Base-by-base conservation (phyloP, 2,888 invertebrate genomes). In the Pilophorus perplexus region DNA sequence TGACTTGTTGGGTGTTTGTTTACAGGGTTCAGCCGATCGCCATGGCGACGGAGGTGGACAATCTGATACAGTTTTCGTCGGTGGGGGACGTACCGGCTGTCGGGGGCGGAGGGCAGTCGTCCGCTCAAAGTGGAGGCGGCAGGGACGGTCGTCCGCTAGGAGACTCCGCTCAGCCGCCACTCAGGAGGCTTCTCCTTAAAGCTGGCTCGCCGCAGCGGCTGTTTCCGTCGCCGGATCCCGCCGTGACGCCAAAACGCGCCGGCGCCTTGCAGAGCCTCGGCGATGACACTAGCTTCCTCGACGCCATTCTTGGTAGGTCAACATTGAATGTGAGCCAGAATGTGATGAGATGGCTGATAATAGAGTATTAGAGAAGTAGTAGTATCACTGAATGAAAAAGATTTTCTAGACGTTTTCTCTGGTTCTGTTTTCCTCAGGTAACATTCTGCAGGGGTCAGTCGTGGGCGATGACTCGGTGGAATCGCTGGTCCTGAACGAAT, bases 291-390 rank as follows among this genome's bases (percentile, higher is more conserved):
- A 22, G 33, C 46, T 33, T 66, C 27, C 27, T 52, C 40, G 66
- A 66, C 57, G 66, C 66, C n/a, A 66, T 66, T n/a, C 33, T 66
- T 8, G 50, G 55, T n/a, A n/a, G n/a, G n/a, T n/a, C n/a, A n/a
- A n/a, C n/a, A n/a, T n/a, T n/a, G n/a, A n/a, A n/a, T n/a, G n/a
- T n/a, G n/a, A n/a, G n/a, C n/a, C n/a, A n/a, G n/a, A n/a, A n/a
- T n/a, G n/a, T n/a, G n/a, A n/a, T n/a, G n/a, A n/a, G n/a, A n/a
- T n/a, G n/a, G n/a, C n/a, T n/a, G n/a, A n/a, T n/a, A n/a, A n/a
- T n/a, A n/a, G n/a, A n/a, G n/a, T n/a, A n/a, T n/a, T n/a, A n/a
- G n/a, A n/a, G n/a, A n/a, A n/a, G n/a, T n/a, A n/a, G n/a, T n/a
- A n/a, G n/a, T n/a, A n/a, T n/a, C n/a, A n/a, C n/a, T n/a, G n/a